Evolutionary conservation across 1,140 invertebrate species (phyloP), one percentile per base, ranked within the genome.

Genomic region (Ctenoplectra terminalis): DNA sequence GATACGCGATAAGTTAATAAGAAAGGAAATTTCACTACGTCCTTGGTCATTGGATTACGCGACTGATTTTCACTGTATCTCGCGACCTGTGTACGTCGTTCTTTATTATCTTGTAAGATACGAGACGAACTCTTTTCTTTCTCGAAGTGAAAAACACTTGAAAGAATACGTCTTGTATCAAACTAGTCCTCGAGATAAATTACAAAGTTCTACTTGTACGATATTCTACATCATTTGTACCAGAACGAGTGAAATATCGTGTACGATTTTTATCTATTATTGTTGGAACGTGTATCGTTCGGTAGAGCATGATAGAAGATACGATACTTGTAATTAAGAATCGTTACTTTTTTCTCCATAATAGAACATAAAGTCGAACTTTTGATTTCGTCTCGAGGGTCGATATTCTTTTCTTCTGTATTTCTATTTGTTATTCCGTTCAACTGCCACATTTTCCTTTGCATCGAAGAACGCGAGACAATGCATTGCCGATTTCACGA

Each of bases 11-110:
- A 71, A 69, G 76, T 66, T 79, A 79, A 64, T 64, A 71, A 46
- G 43, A 58, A 79, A 72, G 63, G n/a, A 69, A 73, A 70, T 67
- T 63, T 80, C 67, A 78, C 60, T 66, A 72, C 69, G 76, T 83
- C 60, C 69, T 71, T 43, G 67, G 20, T 79, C 76, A 34, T 64
- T 61, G 46, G 43, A 64, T 74, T 48, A 29, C 43, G 58, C 54
- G 77, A 64, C 66, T 74, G 71, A 64, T 66, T 48, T 71, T 40
- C 50, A n/a, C 13, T 56, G n/a, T 34, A 9, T 50, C 31, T 50
- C n/a, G 8, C 15, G 46, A 61, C 2, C 8, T 63, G 0, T 46
- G 31, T 17, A 26, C 8, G 6, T 75, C 46, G 31, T 3, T 20
- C 13, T 69, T 76, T 58, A 17, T 58, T 31, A 15, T 75, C 20